phyloP scores from a whole-genome alignment of 2,797 vertebrate genomes.

The Denticeps clupeoides region DNA sequence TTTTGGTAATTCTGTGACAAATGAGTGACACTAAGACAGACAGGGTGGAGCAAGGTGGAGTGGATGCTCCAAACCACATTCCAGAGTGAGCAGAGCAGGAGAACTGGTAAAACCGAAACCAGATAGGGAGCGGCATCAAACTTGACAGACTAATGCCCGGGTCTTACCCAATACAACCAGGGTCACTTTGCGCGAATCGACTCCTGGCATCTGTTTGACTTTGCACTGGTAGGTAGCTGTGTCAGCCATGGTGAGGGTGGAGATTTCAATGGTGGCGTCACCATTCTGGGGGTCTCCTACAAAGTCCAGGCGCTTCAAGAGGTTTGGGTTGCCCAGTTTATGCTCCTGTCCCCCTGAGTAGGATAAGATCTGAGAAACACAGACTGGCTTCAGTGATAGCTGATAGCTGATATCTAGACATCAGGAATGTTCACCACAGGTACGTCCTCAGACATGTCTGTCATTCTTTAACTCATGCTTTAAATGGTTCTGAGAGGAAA shows the following conservation, averaged over 20 bases:
- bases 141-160: not conserved
- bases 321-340: conserved; percentile 41
- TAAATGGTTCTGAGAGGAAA: no score
- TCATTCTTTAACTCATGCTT: no score
- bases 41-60: not conserved
- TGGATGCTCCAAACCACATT: not conserved
- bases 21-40: not conserved
- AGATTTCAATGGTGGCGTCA: conserved; percentile 69
- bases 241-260: conserved; percentile 53
- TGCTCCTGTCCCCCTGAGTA: conserved; percentile 59
- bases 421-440: no score
- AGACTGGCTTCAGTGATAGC: no score
- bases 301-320: conserved; percentile 64
- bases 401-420: no score
- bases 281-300: conserved; percentile 55
- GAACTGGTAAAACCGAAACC: conserved; percentile 46
- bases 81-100: conserved; percentile 8
- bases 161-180: conserved; percentile 29
- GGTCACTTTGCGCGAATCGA: conserved; percentile 70
- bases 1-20: not conserved
- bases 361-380: conserved; percentile 64
- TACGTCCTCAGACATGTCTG: no score
- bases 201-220: conserved; percentile 77
- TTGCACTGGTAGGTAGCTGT: conserved; percentile 81
- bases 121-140: not conserved